Evolutionary conservation across 2,797 vertebrate genomes (phyloP), one percentile per base, ranked within the genome.

Genomic region (Sparidentex hasta): DNA sequence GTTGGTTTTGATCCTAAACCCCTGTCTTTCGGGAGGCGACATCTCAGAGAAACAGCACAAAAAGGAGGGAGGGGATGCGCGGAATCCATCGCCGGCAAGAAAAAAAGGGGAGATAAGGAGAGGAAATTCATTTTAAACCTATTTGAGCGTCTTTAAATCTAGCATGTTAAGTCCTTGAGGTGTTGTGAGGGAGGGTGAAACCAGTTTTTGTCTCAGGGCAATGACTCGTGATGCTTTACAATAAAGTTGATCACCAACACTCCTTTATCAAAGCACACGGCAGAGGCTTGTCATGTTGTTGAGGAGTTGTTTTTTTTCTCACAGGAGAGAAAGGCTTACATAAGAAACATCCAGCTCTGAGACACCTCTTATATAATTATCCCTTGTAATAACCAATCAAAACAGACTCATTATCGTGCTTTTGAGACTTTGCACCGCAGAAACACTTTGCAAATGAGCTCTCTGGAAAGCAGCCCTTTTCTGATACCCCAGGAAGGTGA

Each of bases 91-190:
- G 54, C 66, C 1, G 3, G 59, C 50, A 59, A 67, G 56, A 38
- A 50, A 78, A 66, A 29, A 73, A 27, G 1, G 43, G 51, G 62
- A 76, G 56, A 79, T 62, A 72, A 70, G 43, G 48, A 63, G 65
- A 71, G 58, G 41, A 72, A 85, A 80, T 74, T 85, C 44, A 75
- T 90, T 86, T 91, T 80, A 90, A 88, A 79, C 81, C 65, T 79
- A 46, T 92, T 85, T 90, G 76, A 80, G 46, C 63, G 68, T 72
- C 75, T 84, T 87, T 82, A 76, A 89, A 92, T 87, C 64, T 64
- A 38, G 65, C 33, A 29, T 56, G 71, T 80, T 85, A 80, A 87
- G 78, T 82, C 87, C 80, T 88, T 64, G 63, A 86, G 84, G 81
- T 85, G 76, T 83, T 86, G 81, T 72, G 74, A 81, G 54, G 67